A percentile compares a stretch with the other conserved stretches of the same genome.
Conservation (phyloP, 2,797 vertebrate species). For the Gymnocypris eckloni region DNA sequence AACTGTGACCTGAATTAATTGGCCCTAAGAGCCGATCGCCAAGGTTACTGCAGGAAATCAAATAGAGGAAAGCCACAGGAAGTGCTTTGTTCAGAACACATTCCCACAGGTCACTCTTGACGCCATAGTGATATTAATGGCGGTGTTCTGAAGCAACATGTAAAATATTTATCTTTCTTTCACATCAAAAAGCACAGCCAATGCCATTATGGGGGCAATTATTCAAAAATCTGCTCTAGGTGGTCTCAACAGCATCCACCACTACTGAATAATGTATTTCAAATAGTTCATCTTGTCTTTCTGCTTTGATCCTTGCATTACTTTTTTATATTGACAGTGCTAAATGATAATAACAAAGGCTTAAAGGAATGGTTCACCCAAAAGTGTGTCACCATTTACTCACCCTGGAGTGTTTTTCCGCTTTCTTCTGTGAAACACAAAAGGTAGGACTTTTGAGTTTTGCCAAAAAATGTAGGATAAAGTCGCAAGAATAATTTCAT, state of each 20-base stretch:
- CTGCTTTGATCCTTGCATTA: constrained; percentile 33
- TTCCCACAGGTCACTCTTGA: constrained; percentile 70
- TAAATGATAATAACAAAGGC: constrained; percentile 35
- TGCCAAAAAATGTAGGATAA: neutral
- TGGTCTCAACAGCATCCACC: constrained; percentile 10
- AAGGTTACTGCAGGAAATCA: constrained; percentile 81
- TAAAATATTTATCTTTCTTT: constrained; percentile 44
- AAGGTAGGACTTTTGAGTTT: neutral
- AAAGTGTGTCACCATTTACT: neutral
- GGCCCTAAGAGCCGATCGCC: constrained; percentile 76
- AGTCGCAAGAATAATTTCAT: neutral
- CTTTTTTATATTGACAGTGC: constrained; percentile 32
- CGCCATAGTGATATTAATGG: constrained; percentile 74
- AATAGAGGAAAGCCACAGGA: constrained; percentile 76
- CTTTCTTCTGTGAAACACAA: neutral
- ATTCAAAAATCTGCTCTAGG: constrained; percentile 33
- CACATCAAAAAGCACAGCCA: constrained; percentile 21
- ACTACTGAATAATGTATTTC: constrained; percentile 45
- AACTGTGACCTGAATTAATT: constrained; percentile 83
- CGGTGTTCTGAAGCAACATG: constrained; percentile 41
- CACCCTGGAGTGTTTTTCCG: neutral
- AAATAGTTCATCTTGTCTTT: constrained; percentile 16
- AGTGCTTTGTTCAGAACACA: constrained; percentile 71
- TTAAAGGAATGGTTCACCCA: neutral
- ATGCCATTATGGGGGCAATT: constrained; percentile 31